A percentile compares a stretch with the other conserved stretches of the same genome.
Conservation (phyloP, 2,797 vertebrate species). For the Myripristis murdjan region DNA sequence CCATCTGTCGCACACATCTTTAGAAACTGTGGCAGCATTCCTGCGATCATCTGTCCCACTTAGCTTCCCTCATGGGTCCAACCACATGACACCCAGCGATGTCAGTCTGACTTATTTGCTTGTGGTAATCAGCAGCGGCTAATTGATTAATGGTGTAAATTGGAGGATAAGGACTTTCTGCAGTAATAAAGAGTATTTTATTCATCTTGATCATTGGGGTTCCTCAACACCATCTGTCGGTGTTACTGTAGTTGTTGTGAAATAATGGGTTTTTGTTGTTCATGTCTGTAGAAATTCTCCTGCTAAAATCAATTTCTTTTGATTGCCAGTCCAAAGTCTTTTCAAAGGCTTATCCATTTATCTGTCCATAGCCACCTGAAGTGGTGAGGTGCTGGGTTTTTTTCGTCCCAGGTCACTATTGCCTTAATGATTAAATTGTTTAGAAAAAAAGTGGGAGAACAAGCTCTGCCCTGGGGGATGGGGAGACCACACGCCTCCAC, state of each 20-base stretch:
- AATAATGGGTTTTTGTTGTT: too few species aligned
- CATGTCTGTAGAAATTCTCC: too few species aligned
- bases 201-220: too few species aligned
- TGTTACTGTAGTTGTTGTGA: too few species aligned
- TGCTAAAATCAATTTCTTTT: conserved; percentile 9
- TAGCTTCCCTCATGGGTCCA: too few species aligned
- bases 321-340: background rate
- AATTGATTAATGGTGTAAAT: conserved; percentile 30
- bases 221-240: too few species aligned
- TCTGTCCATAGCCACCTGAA: conserved; percentile 7
- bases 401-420: conserved; percentile 40
- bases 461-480: too few species aligned
- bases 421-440: conserved; percentile 10
- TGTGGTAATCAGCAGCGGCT: background rate
- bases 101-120: conserved; percentile 48
- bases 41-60: conserved; percentile 46
- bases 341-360: conserved; percentile 6
- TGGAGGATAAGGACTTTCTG: too few species aligned
- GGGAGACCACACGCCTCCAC: too few species aligned
- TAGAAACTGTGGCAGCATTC: too few species aligned
- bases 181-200: too few species aligned
- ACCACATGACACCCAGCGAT: conserved; percentile 16
- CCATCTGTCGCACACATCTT: conserved; percentile 36
- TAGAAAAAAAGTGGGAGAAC: too few species aligned
- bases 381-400: background rate